Conservation (phyloP, 1,140 invertebrate genomes). For the Olivierus martensii region DNA sequence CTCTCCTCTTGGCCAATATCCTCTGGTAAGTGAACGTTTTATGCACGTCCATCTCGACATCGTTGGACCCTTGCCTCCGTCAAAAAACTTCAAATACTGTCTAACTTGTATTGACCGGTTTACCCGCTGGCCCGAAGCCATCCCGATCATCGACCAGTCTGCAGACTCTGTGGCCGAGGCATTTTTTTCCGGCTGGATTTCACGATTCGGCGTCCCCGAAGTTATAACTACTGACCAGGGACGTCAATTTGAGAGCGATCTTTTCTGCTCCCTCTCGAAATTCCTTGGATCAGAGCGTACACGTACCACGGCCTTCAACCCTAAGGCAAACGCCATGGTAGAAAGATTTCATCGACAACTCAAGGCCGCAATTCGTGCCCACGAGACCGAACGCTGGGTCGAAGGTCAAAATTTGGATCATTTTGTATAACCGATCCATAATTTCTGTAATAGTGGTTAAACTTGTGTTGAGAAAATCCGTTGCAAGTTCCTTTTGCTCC, state of each 20-base stretch:
- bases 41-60: constrained; percentile 36
- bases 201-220: constrained; percentile 23
- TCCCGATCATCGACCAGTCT: constrained; percentile 27
- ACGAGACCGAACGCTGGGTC: too few relatives aligned
- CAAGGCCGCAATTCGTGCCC: constrained; percentile 23
- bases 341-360: constrained; percentile 30
- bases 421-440: too few relatives aligned
- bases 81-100: constrained; percentile 25
- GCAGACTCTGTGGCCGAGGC: constrained; percentile 26
- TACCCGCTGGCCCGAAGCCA: constrained; percentile 32
- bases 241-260: constrained; percentile 27
- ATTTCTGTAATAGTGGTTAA: too few relatives aligned
- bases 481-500: too few relatives aligned
- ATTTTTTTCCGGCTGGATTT: constrained; percentile 27
- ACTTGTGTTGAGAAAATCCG: too few relatives aligned
- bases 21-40: constrained; percentile 20
- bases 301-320: constrained; percentile 16
- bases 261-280: not conserved
- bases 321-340: constrained; percentile 26
- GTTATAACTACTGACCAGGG: constrained; percentile 31
- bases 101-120: constrained; percentile 34
- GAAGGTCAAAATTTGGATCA: too few relatives aligned
- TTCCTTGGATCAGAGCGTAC: not conserved
- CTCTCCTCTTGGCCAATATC: constrained; percentile 3
- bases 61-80: constrained; percentile 31